Percentiles rank a stretch among this genome's conserved stretches.
These are phyloP conservation scores for Dinoponera quadriceps DNA, from an alignment of 1,140 invertebrate genomes.

Conservation along the genomic window DNA sequence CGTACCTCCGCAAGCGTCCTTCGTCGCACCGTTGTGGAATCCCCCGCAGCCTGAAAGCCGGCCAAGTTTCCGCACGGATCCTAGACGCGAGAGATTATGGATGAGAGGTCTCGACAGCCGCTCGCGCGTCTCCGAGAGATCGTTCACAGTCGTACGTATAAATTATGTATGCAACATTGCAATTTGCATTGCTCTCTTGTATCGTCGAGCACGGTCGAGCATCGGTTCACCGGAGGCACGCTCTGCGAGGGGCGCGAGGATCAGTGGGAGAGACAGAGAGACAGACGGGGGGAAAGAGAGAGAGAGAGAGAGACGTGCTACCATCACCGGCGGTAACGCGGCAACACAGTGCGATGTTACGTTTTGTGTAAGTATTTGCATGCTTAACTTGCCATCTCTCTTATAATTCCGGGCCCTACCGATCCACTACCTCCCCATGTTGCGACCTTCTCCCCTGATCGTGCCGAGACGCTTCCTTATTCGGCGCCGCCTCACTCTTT, in stretches of 20 bases:
- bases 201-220: conserved; percentile 23
- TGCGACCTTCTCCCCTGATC: conserved; percentile 15
- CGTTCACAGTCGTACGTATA: conserved; percentile 23
- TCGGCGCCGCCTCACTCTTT: conserved; percentile 34
- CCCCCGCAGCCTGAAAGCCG: not conserved
- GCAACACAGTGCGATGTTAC: conserved; percentile 16
- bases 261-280: not conserved
- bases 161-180: conserved; percentile 57
- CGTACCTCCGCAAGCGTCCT: not conserved
- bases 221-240: conserved; percentile 4
- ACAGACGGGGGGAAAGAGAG: not conserved
- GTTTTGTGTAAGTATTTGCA: conserved; percentile 52
- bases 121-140: conserved; percentile 33
- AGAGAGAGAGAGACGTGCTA: not conserved
- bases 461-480: conserved; percentile 15
- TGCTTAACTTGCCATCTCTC: conserved; percentile 44
- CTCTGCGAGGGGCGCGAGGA: not conserved
- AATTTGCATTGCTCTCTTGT: conserved; percentile 38
- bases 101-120: not conserved
- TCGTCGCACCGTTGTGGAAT: not conserved
- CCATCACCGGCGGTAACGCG: conserved; percentile 3
- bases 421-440: conserved; percentile 3
- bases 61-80: not conserved
- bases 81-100: not conserved
- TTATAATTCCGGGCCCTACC: conserved; percentile 17